A percentile compares a stretch with the other conserved stretches of the same genome.
These are phyloP conservation scores for Spilogale gracilis DNA, from an alignment of 2,113 vertebrate species.

Conservation along the genomic window DNA sequence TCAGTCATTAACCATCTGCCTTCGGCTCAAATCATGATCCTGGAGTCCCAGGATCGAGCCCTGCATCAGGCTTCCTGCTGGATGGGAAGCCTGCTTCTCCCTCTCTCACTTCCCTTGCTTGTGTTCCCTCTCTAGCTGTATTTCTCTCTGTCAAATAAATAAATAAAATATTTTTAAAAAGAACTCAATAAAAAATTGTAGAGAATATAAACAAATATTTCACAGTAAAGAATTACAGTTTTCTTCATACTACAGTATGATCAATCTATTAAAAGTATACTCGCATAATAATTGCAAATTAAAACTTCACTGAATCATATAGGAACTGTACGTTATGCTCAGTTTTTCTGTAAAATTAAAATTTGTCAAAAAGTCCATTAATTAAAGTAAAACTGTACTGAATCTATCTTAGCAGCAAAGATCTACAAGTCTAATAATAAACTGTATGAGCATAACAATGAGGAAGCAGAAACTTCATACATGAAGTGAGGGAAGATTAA, in stretches of 20 bases:
- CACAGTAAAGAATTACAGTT: background rate
- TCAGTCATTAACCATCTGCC: too few relatives aligned
- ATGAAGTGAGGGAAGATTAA: background rate
- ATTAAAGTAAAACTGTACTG: constrained; percentile 11
- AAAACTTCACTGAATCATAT: background rate
- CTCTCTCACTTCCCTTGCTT: too few relatives aligned
- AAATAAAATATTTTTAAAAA: too few relatives aligned
- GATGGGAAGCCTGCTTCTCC: too few relatives aligned
- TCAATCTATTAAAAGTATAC: background rate
- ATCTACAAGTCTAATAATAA: background rate
- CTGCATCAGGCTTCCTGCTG: too few relatives aligned
- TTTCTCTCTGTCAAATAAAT: too few relatives aligned
- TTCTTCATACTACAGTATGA: background rate
- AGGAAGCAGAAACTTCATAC: background rate
- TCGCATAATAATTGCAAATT: background rate
- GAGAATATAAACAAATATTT: background rate
- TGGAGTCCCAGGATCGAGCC: too few relatives aligned
- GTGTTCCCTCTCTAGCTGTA: too few relatives aligned
- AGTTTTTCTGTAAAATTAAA: background rate
- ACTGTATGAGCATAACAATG: background rate
- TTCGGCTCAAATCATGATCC: too few relatives aligned
- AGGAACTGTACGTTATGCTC: background rate
- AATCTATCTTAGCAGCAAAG: background rate
- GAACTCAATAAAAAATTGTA: background rate
- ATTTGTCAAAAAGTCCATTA: background rate